Base-by-base conservation (phyloP, 2,888 invertebrate species). In the Sisyra nigra region DNA sequence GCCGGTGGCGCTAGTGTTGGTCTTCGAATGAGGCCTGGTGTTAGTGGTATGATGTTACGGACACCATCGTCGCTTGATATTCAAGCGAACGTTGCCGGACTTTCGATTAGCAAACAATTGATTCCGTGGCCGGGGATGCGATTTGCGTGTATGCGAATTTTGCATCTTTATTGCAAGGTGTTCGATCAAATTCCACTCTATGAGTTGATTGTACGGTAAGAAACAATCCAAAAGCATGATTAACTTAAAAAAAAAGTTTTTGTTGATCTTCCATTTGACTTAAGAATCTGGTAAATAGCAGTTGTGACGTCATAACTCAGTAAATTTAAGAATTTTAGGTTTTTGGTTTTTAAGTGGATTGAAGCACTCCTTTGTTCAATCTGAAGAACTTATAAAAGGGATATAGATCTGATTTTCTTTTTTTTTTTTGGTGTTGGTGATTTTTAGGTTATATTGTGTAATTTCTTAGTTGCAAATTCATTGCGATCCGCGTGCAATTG, bases 151-250 rank as follows among this genome's bases (percentile, higher is more conserved):
- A 71, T 87, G 50, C 78, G 83, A 66, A 80, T 88, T 44, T 69
- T 88, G 47, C 82, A 83, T 56, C 71, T 87, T 44, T 88, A 88
- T 66, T 86, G 85, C 67, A 87, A 85, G 62, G 85, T 86, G 53
- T 88, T 88, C 64, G 82, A 83, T 57, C 76, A 80, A 57, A 76
- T 76, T 61, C 82, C 83, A 66, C 71, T 84, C 36, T 69, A 80
- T 65, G 80, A 83, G 61, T 72, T 82, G 64, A 76, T 83, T 54
- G 76, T 83, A 65, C 77, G 83, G 84, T 84, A 43, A 43, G 37
- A 3, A 37, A n/a, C n/a, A 24, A 24, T 24, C 24, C 24, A 5
- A 35, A 71, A 69, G n/a, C n/a, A n/a, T n/a, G n/a, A 63, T 56
- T 17, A 7, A 9, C 11, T 32, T 31, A 15, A 3, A 44, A 13